Evolutionary conservation across 2,888 invertebrate species (phyloP).

Genomic region (Julus scanicus): DNA sequence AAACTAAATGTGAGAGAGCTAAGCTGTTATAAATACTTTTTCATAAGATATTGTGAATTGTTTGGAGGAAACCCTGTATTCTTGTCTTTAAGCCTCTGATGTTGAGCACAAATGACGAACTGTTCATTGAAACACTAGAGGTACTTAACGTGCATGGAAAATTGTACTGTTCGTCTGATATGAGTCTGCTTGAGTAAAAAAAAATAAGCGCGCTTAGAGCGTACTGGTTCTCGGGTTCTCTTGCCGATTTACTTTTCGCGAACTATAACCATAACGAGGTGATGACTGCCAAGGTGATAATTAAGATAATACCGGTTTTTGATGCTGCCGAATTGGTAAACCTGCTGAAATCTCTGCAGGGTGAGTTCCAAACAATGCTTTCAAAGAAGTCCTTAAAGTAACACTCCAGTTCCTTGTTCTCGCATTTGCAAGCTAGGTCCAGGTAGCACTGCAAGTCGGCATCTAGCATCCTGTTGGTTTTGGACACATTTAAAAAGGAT

Average conservation of each 20-base stretch:
- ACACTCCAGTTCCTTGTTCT: background rate
- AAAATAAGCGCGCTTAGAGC: too few relatives aligned
- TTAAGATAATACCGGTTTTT: background rate
- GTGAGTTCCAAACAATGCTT: background rate
- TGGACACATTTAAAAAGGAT: background rate
- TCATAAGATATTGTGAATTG: too few relatives aligned
- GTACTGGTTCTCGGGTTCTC: background rate
- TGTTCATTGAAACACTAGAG: too few relatives aligned
- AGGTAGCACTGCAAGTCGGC: background rate
- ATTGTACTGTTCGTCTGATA: too few relatives aligned
- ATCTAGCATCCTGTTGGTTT: background rate
- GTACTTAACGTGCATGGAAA: too few relatives aligned
- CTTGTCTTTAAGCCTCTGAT: too few relatives aligned
- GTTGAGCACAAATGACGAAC: too few relatives aligned
- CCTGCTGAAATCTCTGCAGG: constrained; percentile 4
- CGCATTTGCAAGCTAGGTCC: constrained; percentile 14
- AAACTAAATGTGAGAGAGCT: too few relatives aligned
- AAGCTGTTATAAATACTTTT: too few relatives aligned
- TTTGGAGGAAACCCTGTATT: too few relatives aligned
- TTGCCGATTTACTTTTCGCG: background rate
- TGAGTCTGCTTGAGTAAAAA: too few relatives aligned
- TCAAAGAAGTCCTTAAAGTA: constrained; percentile 21
- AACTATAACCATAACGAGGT: background rate
- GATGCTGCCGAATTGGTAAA: background rate
- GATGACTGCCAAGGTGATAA: background rate